These are phyloP conservation scores for Mimumesa dahlbomi DNA, from an alignment of 2,888 invertebrate species.

Conservation along the genomic window DNA sequence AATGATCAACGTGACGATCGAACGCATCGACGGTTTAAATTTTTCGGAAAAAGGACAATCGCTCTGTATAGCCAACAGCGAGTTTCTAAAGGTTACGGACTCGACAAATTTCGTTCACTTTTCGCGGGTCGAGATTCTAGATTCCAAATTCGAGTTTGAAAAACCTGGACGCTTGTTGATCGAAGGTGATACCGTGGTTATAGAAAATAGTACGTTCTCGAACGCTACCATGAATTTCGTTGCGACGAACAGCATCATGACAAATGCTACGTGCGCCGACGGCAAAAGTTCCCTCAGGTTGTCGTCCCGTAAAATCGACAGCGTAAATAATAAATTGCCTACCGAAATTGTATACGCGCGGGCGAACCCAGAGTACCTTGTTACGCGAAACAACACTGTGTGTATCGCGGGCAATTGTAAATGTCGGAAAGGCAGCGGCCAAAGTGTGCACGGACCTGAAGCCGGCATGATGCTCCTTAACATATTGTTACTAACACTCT, in stretches of 20 bases:
- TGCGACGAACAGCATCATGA: constrained; percentile 47
- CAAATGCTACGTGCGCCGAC: constrained; percentile 68
- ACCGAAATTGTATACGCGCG: constrained; percentile 68
- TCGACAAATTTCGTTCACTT: constrained; percentile 66
- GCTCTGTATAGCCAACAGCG: constrained; percentile 60
- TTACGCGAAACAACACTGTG: constrained; percentile 66
- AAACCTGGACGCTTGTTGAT: constrained; percentile 64
- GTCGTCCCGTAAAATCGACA: constrained; percentile 59
- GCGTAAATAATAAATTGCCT: constrained; percentile 66
- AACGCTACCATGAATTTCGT: constrained; percentile 69
- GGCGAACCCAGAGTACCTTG: constrained; percentile 34
- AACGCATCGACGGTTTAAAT: constrained; percentile 56
- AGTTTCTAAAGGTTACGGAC: constrained; percentile 58
- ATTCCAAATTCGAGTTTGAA: constrained; percentile 64
- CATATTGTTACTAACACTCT: too few species aligned
- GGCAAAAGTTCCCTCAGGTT: constrained; percentile 71
- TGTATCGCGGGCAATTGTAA: constrained; percentile 72
- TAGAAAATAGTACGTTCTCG: constrained; percentile 64
- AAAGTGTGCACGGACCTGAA: constrained; percentile 1
- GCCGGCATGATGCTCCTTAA: too few species aligned
- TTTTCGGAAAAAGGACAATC: constrained; percentile 57
- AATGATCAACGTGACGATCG: constrained; percentile 67
- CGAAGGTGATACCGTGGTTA: constrained; percentile 53
- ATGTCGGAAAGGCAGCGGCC: constrained; percentile 60
- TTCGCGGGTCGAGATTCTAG: constrained; percentile 56